Percentiles rank a stretch among this genome's conserved stretches.
These are phyloP conservation scores for Drosophila busckii DNA, from an alignment of 1,140 invertebrate genomes.

Conservation along the genomic window DNA sequence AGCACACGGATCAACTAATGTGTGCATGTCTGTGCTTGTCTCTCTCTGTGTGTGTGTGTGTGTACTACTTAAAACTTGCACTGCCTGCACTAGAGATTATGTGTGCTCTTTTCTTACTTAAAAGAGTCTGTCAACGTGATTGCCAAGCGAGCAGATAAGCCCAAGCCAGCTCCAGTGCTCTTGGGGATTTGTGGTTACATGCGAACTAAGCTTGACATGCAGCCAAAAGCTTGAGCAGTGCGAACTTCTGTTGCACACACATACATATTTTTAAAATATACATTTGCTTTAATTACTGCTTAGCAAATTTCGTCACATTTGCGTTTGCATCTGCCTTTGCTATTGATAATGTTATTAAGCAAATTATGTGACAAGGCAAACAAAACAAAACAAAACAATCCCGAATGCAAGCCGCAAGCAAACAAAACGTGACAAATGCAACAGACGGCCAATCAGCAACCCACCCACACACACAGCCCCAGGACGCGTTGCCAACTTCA, in stretches of 20 bases:
- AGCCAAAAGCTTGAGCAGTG: conserved; percentile 1
- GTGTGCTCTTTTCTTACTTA: conserved; percentile 69
- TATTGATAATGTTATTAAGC: conserved; percentile 12
- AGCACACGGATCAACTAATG: conserved; percentile 66
- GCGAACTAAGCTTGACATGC: conserved; percentile 28
- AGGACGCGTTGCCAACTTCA: background rate
- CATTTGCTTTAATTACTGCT: background rate
- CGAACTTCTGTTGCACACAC: no score
- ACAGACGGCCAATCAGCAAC: conserved; percentile 9
- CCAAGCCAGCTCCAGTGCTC: background rate
- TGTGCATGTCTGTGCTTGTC: conserved; percentile 19
- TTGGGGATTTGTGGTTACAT: conserved; percentile 35
- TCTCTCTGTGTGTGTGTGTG: conserved; percentile 19
- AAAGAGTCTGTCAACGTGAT: conserved; percentile 72
- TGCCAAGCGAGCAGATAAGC: conserved; percentile 66
- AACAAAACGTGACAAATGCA: conserved; percentile 28
- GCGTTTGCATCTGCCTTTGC: background rate
- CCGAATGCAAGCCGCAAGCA: conserved; percentile 2
- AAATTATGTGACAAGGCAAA: conserved; percentile 24
- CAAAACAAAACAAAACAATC: conserved; percentile 24
- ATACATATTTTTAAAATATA: background rate
- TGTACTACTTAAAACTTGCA: conserved; percentile 32
- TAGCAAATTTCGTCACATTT: background rate
- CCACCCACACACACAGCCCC: background rate
- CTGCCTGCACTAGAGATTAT: conserved; percentile 45